These are phyloP conservation scores for Myathropa florea DNA, from an alignment of 2,888 invertebrate species.

Conservation along the genomic window DNA sequence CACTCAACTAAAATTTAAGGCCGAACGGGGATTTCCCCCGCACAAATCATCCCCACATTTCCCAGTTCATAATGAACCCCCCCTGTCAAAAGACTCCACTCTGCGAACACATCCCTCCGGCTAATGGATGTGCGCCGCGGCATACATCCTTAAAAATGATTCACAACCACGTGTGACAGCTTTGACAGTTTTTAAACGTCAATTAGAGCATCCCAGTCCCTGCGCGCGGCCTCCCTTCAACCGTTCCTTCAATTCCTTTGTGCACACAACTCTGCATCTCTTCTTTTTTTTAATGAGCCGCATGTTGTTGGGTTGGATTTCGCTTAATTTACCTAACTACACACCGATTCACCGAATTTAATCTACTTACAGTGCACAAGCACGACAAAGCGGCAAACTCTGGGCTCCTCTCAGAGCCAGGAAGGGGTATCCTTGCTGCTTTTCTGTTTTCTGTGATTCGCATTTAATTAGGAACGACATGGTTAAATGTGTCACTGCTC, in stretches of 20 bases:
- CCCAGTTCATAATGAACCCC: neutral
- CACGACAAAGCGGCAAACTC: neutral
- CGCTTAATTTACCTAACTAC: conserved; percentile 39
- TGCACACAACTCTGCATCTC: neutral
- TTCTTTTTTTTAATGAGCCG: conserved; percentile 2
- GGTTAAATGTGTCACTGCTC: conserved; percentile 28
- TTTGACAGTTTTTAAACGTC: conserved; percentile 48
- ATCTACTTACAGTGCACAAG: conserved; percentile 13
- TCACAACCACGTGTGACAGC: conserved; percentile 11
- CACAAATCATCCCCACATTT: too few species aligned
- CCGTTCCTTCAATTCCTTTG: neutral
- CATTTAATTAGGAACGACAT: conserved; percentile 62
- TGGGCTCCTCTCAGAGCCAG: too few species aligned
- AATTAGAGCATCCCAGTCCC: conserved; percentile 19
- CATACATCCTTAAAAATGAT: neutral
- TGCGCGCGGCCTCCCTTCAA: neutral
- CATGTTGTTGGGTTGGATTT: conserved; percentile 32
- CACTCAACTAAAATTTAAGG: too few species aligned
- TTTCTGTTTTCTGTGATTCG: conserved; percentile 38
- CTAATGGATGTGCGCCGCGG: neutral
- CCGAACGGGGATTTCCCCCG: too few species aligned
- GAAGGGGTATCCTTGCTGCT: neutral
- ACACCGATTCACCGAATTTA: conserved; percentile 24
- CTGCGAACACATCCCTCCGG: neutral
- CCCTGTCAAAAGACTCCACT: neutral